phyloP scores from a whole-genome alignment of 2,113 vertebrate genomes.

The Cochlearius cochlearius region DNA sequence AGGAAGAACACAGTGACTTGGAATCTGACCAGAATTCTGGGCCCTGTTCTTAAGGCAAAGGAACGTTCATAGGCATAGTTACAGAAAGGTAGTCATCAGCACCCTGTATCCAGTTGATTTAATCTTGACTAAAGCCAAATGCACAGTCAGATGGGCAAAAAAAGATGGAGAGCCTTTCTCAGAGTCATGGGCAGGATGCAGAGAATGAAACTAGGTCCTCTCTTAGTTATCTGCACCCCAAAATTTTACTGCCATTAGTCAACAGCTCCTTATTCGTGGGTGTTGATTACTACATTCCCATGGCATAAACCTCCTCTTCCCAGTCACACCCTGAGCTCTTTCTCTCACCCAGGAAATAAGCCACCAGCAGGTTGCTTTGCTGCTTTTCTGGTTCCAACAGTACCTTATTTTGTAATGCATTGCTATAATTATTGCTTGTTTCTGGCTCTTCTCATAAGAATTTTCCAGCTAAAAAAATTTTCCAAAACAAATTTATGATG shows the following conservation, averaged over 20 bases:
- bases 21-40: background rate
- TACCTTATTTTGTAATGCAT: slow-evolving; percentile 4
- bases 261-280: background rate
- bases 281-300: background rate
- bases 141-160: background rate
- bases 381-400: slow-evolving; percentile 10
- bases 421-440: background rate
- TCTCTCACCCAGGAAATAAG: background rate
- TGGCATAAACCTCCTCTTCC: background rate
- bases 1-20: background rate
- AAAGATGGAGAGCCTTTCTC: background rate
- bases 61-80: background rate
- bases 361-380: background rate
- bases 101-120: background rate
- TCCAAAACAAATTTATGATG: background rate
- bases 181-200: background rate
- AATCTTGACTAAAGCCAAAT: background rate
- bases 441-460: background rate
- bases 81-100: background rate
- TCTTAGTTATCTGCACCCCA: background rate
- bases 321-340: slow-evolving; percentile 19
- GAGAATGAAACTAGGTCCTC: background rate
- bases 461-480: background rate
- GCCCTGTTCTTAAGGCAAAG: background rate
- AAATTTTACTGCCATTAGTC: background rate